A percentile compares a stretch with the other conserved stretches of the same genome.
phyloP scores from a whole-genome alignment of 1,140 invertebrate genomes.

The Choristoneura fumiferana region DNA sequence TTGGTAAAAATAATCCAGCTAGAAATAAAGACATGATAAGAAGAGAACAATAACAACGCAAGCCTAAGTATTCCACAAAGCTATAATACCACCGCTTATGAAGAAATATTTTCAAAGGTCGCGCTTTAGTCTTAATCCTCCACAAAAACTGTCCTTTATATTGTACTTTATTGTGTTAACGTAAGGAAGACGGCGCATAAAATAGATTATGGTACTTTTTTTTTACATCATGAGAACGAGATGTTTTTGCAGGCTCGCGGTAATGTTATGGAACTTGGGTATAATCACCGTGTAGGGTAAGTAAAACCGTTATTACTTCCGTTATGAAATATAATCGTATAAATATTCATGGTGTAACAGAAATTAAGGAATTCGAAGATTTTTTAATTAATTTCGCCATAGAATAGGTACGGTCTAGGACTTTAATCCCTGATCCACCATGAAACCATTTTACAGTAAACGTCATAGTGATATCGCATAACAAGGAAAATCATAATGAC shows the following conservation, averaged over 20 bases:
- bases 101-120: constrained; percentile 17
- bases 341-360: too few species aligned
- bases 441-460: too few species aligned
- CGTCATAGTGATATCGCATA: too few species aligned
- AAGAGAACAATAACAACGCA: constrained; percentile 1
- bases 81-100: constrained; percentile 8
- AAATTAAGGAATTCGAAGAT: too few species aligned
- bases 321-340: too few species aligned
- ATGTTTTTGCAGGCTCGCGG: not conserved
- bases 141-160: constrained; percentile 18
- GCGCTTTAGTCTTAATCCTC: constrained; percentile 14
- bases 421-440: too few species aligned
- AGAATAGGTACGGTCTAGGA: too few species aligned
- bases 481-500: too few species aligned
- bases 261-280: not conserved
- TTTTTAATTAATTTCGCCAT: too few species aligned
- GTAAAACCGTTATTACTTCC: not conserved
- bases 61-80: constrained; percentile 12
- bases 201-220: constrained; percentile 16
- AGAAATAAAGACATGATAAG: constrained; percentile 10
- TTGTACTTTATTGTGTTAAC: constrained; percentile 17
- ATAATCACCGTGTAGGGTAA: not conserved
- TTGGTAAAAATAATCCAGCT: not conserved
- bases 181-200: not conserved
- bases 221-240: not conserved